phyloP scores from a whole-genome alignment of 1,140 invertebrate species.

The Nephila pilipes region DNA sequence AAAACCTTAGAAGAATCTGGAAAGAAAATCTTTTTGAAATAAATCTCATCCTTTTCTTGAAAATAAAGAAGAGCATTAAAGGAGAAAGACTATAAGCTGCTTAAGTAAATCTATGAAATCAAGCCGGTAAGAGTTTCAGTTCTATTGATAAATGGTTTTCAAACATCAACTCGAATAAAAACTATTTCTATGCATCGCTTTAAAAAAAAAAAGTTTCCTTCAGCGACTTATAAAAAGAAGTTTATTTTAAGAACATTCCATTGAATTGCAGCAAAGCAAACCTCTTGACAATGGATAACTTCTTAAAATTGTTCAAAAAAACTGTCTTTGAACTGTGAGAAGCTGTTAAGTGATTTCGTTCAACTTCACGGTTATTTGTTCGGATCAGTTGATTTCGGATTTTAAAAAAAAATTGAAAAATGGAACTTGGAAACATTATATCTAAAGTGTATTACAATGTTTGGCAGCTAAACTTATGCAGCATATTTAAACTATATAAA shows the following conservation, averaged over 20 bases:
- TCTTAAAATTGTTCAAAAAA: not conserved
- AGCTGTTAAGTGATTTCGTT: too few relatives aligned
- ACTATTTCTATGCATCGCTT: not conserved
- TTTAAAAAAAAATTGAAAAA: too few relatives aligned
- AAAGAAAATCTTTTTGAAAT: not conserved
- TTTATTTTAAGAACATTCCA: not conserved
- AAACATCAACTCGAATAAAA: not conserved
- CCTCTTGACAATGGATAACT: not conserved
- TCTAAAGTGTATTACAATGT: too few relatives aligned
- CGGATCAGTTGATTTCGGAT: too few relatives aligned
- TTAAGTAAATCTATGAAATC: not conserved
- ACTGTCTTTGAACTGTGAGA: too few relatives aligned
- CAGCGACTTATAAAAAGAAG: not conserved
- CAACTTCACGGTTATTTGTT: too few relatives aligned
- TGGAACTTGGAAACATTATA: too few relatives aligned
- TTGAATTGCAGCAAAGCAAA: not conserved
- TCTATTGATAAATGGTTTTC: constrained; percentile 2
- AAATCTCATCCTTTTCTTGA: not conserved
- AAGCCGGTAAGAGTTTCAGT: not conserved
- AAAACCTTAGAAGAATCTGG: not conserved
- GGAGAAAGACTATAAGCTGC: not conserved
- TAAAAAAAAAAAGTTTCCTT: not conserved
- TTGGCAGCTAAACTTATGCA: too few relatives aligned
- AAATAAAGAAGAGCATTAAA: not conserved
- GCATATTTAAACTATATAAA: too few relatives aligned